Conservation (phyloP, 1,140 invertebrate species). For the Acromyrmex charruanus region DNA sequence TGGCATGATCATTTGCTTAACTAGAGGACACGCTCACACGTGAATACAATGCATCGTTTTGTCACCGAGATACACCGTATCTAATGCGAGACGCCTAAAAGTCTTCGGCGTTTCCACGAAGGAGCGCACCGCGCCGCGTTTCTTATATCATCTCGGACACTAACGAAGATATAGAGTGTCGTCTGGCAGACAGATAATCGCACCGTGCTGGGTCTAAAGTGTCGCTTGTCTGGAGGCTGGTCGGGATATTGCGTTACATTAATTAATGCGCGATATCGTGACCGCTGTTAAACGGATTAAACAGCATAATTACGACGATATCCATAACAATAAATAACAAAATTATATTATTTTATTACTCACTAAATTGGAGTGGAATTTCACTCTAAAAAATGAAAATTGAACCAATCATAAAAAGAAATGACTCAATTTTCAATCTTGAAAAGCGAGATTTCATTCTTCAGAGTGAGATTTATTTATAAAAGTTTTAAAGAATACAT, state of each 20-base stretch:
- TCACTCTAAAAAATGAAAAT: too few species aligned
- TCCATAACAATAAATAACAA: not conserved
- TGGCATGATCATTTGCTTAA: slow-evolving; percentile 15
- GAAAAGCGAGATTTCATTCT: too few species aligned
- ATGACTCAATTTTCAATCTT: too few species aligned
- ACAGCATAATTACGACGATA: not conserved
- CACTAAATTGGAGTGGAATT: too few species aligned
- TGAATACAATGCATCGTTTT: slow-evolving; percentile 50
- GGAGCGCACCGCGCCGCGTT: slow-evolving; percentile 32
- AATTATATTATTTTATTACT: not conserved
- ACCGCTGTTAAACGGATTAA: slow-evolving; percentile 13
- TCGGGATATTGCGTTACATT: slow-evolving; percentile 55
- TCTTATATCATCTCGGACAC: slow-evolving; percentile 58
- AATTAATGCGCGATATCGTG: slow-evolving; percentile 52
- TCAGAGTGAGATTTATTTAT: too few species aligned
- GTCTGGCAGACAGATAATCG: slow-evolving; percentile 52
- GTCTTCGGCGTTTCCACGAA: slow-evolving; percentile 56
- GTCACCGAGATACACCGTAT: slow-evolving; percentile 42
- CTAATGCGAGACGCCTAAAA: slow-evolving; percentile 55
- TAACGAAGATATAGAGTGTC: slow-evolving; percentile 63
- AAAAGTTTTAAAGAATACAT: too few species aligned
- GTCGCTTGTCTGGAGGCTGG: slow-evolving; percentile 31
- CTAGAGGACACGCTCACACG: slow-evolving; percentile 16
- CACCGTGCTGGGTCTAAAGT: slow-evolving; percentile 19
- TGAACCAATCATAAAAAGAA: too few species aligned